Conservation (phyloP, 2,888 invertebrate species). For the Junonia oenone region DNA sequence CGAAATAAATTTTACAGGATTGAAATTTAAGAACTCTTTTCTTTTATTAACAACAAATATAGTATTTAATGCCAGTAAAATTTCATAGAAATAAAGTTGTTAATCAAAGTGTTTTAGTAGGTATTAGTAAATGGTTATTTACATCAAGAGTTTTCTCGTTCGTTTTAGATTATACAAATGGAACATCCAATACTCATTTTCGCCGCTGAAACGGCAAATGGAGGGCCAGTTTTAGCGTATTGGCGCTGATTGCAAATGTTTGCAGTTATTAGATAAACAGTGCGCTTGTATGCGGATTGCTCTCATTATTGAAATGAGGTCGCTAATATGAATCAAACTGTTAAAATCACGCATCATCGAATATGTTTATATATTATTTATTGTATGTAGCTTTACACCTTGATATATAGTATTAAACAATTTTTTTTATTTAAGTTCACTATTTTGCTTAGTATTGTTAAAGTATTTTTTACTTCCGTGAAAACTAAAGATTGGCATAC, state of each 20-base stretch:
- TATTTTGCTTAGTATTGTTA: too few species aligned
- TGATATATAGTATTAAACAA: background rate
- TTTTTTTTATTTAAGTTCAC: too few species aligned
- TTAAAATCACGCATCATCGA: conserved; percentile 11
- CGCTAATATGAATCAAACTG: conserved; percentile 44
- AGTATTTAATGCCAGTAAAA: background rate
- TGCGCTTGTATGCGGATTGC: conserved; percentile 66
- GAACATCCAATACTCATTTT: conserved; percentile 22
- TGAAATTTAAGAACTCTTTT: background rate
- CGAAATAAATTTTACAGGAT: background rate
- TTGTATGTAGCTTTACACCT: background rate
- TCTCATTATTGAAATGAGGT: conserved; percentile 66
- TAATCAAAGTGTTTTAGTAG: background rate
- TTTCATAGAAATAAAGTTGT: background rate
- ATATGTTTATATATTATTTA: conserved; percentile 17
- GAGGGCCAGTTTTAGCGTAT: conserved; percentile 32
- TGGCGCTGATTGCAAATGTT: conserved; percentile 60
- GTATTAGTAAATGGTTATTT: background rate
- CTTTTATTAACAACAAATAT: background rate
- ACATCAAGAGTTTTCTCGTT: background rate
- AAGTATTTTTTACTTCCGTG: too few species aligned
- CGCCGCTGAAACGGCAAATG: conserved; percentile 17
- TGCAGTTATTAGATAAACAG: conserved; percentile 57
- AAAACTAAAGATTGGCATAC: too few species aligned
- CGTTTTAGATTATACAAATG: conserved; percentile 22